Evolutionary conservation across 2,113 vertebrate genomes (phyloP).

Genomic region (Plecturocebus donacophilus): DNA sequence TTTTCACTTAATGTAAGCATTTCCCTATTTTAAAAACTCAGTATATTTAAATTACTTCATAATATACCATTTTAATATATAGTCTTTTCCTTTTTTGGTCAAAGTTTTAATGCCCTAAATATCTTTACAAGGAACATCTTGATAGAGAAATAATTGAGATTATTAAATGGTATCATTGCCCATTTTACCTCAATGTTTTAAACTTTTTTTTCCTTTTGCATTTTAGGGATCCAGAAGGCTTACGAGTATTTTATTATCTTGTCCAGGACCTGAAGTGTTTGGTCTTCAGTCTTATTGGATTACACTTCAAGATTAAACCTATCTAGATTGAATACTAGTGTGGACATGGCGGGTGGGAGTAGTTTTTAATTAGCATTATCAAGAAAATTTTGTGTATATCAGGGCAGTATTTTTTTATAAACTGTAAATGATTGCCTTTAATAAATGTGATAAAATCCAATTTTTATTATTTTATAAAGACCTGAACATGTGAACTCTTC

Average conservation of each 20-base stretch:
- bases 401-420: constrained; percentile 75
- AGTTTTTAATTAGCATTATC: constrained; percentile 68
- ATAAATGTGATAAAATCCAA: constrained; percentile 78
- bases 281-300: constrained; percentile 98
- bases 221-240: constrained; percentile 96
- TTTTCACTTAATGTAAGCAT: neutral
- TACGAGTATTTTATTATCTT: constrained; percentile 98
- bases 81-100: neutral
- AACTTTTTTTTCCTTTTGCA: constrained; percentile 51
- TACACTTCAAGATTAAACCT: constrained; percentile 99
- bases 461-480: constrained; percentile 59
- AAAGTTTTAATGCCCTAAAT: constrained; percentile 20
- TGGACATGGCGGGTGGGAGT: constrained; percentile 66
- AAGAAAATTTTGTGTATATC: constrained; percentile 81
- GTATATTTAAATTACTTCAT: constrained; percentile 19
- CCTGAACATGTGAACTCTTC: neutral
- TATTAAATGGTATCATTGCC: neutral
- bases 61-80: constrained; percentile 40
- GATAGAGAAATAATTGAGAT: neutral
- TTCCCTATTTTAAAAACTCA: constrained; percentile 13
- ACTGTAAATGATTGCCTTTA: constrained; percentile 77
- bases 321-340: constrained; percentile 87
- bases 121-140: neutral
- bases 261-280: constrained; percentile 99
- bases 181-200: constrained; percentile 32